Evolutionary conservation across 1,140 invertebrate species (phyloP).

Genomic region (Nasonia vitripennis): DNA sequence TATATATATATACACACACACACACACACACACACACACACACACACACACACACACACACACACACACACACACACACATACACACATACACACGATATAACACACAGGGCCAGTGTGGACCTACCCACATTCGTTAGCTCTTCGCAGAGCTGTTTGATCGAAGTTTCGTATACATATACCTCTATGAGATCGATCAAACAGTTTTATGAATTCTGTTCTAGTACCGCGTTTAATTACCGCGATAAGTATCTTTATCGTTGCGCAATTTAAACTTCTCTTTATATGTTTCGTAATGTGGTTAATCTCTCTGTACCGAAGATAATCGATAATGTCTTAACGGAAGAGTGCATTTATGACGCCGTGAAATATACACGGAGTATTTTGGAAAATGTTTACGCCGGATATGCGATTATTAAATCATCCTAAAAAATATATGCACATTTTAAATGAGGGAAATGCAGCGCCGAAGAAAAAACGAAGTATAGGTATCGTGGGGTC

Average conservation of each 20-base stretch:
- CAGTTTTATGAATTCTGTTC: background rate
- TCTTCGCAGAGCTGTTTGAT: conserved; percentile 8
- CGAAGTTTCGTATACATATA: background rate
- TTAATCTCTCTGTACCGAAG: too few species aligned
- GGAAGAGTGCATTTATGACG: too few species aligned
- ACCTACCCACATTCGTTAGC: background rate
- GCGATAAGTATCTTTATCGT: background rate
- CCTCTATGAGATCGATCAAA: conserved; percentile 19
- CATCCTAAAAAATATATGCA: background rate
- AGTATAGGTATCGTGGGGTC: background rate
- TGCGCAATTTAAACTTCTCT: background rate
- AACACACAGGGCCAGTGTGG: background rate
- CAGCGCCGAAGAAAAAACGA: background rate
- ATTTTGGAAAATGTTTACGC: too few species aligned
- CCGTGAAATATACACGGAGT: too few species aligned
- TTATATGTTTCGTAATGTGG: too few species aligned
- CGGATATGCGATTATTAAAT: too few species aligned
- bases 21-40: too few species aligned
- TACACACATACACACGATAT: background rate
- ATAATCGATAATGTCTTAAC: too few species aligned
- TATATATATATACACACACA: too few species aligned
- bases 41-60: too few species aligned
- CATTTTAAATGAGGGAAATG: background rate
- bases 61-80: too few species aligned
- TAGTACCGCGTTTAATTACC: background rate